Evolutionary conservation across 2,888 invertebrate genomes (phyloP).

Genomic region (Cheilosia variabilis): DNA sequence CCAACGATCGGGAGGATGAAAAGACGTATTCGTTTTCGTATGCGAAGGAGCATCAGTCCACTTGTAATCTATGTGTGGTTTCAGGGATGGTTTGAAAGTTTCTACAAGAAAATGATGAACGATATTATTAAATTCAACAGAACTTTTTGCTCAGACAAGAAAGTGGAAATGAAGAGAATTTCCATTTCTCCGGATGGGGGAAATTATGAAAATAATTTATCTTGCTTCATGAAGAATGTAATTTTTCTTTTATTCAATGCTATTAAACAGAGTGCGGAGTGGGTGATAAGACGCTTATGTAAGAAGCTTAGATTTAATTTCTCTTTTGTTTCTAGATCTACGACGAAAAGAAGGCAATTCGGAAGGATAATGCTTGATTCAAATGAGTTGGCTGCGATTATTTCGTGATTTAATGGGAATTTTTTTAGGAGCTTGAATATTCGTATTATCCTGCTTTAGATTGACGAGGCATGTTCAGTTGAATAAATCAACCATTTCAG

Average conservation of each 20-base stretch:
- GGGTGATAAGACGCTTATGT: not conserved
- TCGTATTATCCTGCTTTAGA: too few relatives aligned
- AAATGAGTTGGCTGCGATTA: too few relatives aligned
- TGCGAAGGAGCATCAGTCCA: constrained; percentile 1
- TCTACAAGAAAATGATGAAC: constrained; percentile 36
- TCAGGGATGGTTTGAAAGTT: constrained; percentile 5
- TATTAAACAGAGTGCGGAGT: not conserved
- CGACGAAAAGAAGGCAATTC: not conserved
- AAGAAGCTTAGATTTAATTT: constrained; percentile 17
- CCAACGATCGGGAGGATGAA: constrained; percentile 16
- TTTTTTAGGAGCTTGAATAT: too few relatives aligned
- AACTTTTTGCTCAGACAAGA: constrained; percentile 23
- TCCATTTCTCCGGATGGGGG: not conserved
- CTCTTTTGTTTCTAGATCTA: constrained; percentile 6
- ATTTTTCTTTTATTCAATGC: not conserved
- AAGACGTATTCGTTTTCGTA: not conserved
- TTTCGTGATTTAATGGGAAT: too few relatives aligned
- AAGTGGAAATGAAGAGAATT: constrained; percentile 19
- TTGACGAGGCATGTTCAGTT: too few relatives aligned
- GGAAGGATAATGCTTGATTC: too few relatives aligned
- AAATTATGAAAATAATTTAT: constrained; percentile 50
- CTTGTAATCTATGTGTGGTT: not conserved
- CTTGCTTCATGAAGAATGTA: constrained; percentile 11
- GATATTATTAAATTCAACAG: constrained; percentile 44
- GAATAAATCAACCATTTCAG: too few relatives aligned